Evolutionary conservation across 2,888 invertebrate genomes (phyloP), one percentile per base, ranked within the genome.

Genomic region (Microctonus hyperodae): DNA sequence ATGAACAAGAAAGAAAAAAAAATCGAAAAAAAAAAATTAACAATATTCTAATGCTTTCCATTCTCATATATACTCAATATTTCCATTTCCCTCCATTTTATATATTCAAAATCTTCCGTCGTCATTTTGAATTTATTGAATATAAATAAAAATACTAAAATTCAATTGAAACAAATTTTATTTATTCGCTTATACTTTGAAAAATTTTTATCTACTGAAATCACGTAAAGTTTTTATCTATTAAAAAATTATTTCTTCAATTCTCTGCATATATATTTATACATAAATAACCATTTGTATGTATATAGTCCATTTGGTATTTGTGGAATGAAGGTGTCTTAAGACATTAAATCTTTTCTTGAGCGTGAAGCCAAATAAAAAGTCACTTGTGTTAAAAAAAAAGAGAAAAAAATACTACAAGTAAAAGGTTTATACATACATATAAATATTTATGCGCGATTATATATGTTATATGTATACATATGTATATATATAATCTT

Each of bases 241-340:
- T 44, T 44, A 44, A 1, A 16, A 44, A 44, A 44, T 44, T 44
- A 57, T 67, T 67, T 63, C 62, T 57, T 62, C 57, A 63, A 13
- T 48, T 33, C 25, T 62, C 16, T 31, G 37, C 7, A 33, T 44
- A 25, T 16, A n/a, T n/a, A n/a, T n/a, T n/a, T n/a, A n/a, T n/a
- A n/a, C n/a, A 50, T n/a, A 40, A 25, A 16, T 7, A 16, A 16
- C 50, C 59, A n/a, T n/a, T n/a, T 31, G 13, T 10, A 35, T 10
- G 16, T 10, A 48, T 35, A 16, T 7, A 16, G 16, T 53, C 59
- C 58, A 50, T 51, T 61, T 63, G 74, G 75, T 66, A 75, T 74
- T 72, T 69, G 69, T 62, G 74, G 75, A 74, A 74, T 74, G 74
- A 70, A 74, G 73, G 74, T 70, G 72, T 75, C 72, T 69, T 59